Percentiles rank a stretch among this genome's conserved stretches.
Conservation (phyloP, 2,797 vertebrate species). For the Halcyon badia region DNA sequence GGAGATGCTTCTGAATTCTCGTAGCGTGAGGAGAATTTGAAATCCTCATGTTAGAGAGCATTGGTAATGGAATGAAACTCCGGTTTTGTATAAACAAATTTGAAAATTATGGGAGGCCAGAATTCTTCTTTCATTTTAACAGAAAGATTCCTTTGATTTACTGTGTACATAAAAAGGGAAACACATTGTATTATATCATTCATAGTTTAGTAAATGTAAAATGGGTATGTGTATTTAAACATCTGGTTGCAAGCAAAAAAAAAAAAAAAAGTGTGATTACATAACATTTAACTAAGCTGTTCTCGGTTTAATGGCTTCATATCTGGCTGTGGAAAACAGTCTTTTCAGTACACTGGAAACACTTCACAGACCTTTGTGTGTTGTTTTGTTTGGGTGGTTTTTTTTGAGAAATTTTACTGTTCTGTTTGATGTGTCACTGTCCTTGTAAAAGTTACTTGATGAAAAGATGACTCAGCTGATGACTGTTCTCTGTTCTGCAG, state of each 20-base stretch:
- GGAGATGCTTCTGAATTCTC: neutral
- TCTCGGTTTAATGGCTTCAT: neutral
- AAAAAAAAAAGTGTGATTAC: neutral
- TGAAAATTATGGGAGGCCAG: neutral
- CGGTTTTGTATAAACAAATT: neutral
- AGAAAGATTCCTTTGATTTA: neutral
- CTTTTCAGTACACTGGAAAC: conserved; percentile 4
- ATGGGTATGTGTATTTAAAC: neutral
- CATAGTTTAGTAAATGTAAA: neutral
- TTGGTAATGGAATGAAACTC: neutral
- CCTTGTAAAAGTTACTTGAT: conserved; percentile 49
- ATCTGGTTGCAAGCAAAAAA: neutral
- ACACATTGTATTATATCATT: neutral
- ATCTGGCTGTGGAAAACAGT: neutral
- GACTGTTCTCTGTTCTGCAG: conserved; percentile 82
- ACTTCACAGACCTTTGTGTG: neutral
- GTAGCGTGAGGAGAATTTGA: neutral
- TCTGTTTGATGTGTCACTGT: neutral
- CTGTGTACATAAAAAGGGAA: neutral
- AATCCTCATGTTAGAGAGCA: neutral
- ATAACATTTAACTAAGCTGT: neutral
- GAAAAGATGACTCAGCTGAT: conserved; percentile 67
- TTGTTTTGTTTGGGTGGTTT: neutral
- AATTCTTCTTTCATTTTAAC: neutral
- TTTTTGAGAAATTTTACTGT: neutral